These are phyloP conservation scores for Lithobates pipiens DNA, from an alignment of 2,797 vertebrate genomes.

Conservation along the genomic window DNA sequence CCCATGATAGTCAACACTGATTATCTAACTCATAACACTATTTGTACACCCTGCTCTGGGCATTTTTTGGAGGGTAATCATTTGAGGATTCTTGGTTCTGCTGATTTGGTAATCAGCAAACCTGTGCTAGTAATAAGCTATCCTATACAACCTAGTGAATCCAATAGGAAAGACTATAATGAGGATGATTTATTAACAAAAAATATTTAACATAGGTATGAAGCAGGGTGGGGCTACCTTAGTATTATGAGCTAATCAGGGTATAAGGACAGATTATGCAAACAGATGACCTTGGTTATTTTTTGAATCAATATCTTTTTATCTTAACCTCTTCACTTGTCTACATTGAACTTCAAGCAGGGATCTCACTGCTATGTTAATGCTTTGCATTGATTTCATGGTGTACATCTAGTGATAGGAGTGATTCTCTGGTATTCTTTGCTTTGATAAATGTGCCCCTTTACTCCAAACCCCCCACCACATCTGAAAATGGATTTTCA, in stretches of 20 bases:
- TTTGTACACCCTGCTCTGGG: no score
- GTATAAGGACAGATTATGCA: not conserved
- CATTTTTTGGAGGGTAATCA: no score
- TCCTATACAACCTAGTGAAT: no score
- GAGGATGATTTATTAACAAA: not conserved
- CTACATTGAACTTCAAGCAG: not conserved
- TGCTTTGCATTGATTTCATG: conserved; percentile 24
- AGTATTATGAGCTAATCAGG: not conserved
- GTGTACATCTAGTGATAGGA: conserved; percentile 15
- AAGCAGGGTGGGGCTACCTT: not conserved
- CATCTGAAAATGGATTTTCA: not conserved
- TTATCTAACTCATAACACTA: no score
- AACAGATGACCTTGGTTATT: not conserved
- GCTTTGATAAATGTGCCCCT: conserved; percentile 41
- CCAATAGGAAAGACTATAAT: not conserved
- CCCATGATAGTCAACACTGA: no score
- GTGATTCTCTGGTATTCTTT: conserved; percentile 37
- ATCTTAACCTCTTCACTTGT: not conserved
- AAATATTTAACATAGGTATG: not conserved
- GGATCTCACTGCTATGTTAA: conserved; percentile 11
- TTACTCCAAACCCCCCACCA: not conserved
- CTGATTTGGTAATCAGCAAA: no score
- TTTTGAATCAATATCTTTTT: not conserved
- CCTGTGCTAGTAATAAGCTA: no score
- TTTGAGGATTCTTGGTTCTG: no score